Conservation (phyloP, 2,888 invertebrate species). For the Lasioglossum lativentre region DNA sequence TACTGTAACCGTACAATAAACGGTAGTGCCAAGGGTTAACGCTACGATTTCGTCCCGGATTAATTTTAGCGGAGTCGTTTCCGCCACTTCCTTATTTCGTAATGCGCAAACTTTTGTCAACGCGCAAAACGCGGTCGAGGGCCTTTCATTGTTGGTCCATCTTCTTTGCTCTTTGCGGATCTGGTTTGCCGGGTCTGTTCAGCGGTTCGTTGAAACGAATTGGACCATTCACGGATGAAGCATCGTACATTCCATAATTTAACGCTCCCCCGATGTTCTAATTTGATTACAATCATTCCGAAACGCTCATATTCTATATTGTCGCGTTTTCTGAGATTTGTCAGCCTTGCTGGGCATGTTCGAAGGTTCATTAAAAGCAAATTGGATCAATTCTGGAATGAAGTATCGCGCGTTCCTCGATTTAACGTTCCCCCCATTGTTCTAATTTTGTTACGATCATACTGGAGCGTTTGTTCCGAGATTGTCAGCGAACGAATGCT, state of each 20-base stretch:
- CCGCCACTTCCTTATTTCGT: not conserved
- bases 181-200: not conserved
- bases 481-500: not conserved
- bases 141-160: not conserved
- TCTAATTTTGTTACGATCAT: not conserved
- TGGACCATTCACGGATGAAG: not conserved
- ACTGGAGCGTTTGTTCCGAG: not conserved
- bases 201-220: not conserved
- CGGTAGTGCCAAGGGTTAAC: not conserved
- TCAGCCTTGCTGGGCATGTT: not conserved
- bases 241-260: not conserved
- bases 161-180: not conserved
- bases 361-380: not conserved
- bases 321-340: not conserved
- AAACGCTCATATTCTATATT: not conserved
- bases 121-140: slow-evolving; percentile 11
- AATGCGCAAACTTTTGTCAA: slow-evolving; percentile 9
- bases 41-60: not conserved
- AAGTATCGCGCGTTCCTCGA: not conserved
- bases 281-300: not conserved
- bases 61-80: not conserved
- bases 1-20: not conserved
- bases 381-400: not conserved
- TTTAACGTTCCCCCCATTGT: not conserved
- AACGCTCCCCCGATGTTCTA: not conserved